These are phyloP conservation scores for Andrena haemorrhoa DNA, from an alignment of 2,888 invertebrate species.

Conservation along the genomic window DNA sequence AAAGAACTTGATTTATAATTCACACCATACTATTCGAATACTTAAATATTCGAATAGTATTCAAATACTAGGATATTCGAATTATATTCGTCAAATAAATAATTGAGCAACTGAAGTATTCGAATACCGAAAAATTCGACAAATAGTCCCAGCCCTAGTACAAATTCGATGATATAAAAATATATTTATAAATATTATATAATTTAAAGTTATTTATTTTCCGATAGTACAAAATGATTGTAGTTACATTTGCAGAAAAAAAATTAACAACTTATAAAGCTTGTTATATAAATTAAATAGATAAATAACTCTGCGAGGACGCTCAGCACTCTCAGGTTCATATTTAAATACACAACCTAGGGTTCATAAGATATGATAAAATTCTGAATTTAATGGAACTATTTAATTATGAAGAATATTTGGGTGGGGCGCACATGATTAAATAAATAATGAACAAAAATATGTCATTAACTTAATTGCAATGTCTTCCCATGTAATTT, in stretches of 20 bases:
- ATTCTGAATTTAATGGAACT: constrained; percentile 23
- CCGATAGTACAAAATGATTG: constrained; percentile 33
- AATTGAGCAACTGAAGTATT: no score
- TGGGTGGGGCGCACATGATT: constrained; percentile 11
- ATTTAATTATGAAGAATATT: constrained; percentile 14
- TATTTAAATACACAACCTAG: constrained; percentile 22
- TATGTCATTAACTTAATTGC: constrained; percentile 49
- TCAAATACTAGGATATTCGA: no score
- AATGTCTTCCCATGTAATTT: constrained; percentile 62
- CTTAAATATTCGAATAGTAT: no score
- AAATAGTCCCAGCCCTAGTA: no score
- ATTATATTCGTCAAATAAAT: no score
- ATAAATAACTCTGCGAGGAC: constrained; percentile 12
- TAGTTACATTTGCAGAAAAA: constrained; percentile 27
- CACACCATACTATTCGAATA: no score
- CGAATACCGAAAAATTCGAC: no score
- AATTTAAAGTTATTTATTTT: constrained; percentile 41
- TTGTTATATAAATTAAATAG: constrained; percentile 51
- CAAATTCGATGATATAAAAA: constrained; percentile 14
- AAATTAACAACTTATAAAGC: constrained; percentile 30
- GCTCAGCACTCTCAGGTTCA: constrained; percentile 1
- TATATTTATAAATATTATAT: constrained; percentile 30
- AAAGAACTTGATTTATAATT: no score
- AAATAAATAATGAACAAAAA: constrained; percentile 54
- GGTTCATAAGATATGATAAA: constrained; percentile 4